Evolutionary conservation across 2,888 invertebrate species (phyloP).

Genomic region (Drosophila atripex): DNA sequence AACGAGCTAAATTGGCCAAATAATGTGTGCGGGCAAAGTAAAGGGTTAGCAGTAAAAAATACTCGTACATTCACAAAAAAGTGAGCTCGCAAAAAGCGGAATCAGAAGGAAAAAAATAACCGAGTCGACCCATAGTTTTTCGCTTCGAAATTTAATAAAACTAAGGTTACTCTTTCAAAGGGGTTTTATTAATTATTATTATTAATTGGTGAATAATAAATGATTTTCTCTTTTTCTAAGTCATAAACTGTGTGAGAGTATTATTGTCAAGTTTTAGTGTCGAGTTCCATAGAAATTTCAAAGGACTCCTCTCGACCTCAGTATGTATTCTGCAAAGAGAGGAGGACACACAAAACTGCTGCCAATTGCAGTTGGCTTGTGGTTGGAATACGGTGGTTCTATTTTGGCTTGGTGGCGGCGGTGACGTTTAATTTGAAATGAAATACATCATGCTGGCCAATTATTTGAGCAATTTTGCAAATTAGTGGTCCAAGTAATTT

Average conservation of each 20-base stretch:
- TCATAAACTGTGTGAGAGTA: not conserved
- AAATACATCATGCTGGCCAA: conserved; percentile 70
- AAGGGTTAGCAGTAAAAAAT: not conserved
- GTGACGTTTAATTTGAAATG: conserved; percentile 63
- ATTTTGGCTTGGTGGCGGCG: conserved; percentile 29
- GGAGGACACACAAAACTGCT: conserved; percentile 38
- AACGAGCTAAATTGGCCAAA: conserved; percentile 61
- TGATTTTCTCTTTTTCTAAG: not conserved
- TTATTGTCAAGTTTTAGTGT: not conserved
- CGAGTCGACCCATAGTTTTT: not conserved
- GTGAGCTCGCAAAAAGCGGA: conserved; percentile 15
- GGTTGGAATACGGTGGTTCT: conserved; percentile 33
- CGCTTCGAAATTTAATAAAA: not conserved
- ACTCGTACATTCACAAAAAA: conserved; percentile 28
- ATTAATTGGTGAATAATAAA: too few species aligned
- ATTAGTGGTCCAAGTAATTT: conserved; percentile 64
- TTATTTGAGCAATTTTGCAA: conserved; percentile 74
- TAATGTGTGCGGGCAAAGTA: conserved; percentile 47
- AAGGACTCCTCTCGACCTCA: not conserved
- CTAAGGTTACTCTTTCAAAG: conserved; percentile 6
- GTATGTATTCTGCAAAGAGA: not conserved
- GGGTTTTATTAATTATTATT: not conserved
- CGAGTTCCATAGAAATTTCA: not conserved
- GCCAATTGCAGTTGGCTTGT: conserved; percentile 61
- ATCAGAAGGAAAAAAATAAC: not conserved